A percentile compares a stretch with the other conserved stretches of the same genome.
These are phyloP conservation scores for Netelia fuscicornis DNA, from an alignment of 2,888 invertebrate species.

Conservation along the genomic window DNA sequence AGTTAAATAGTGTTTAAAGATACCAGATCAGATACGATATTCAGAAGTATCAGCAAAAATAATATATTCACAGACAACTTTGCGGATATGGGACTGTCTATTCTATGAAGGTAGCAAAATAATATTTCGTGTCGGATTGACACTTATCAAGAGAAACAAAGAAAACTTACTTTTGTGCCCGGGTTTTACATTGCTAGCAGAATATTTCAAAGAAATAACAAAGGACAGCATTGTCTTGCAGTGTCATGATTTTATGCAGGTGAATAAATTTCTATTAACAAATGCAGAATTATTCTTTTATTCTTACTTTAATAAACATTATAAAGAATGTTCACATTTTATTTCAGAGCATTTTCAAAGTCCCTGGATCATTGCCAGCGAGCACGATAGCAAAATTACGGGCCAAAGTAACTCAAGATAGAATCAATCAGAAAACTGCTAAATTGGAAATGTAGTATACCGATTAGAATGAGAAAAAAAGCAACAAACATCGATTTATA, in stretches of 20 bases:
- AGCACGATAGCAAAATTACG: slow-evolving; percentile 88
- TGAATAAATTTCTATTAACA: slow-evolving; percentile 80
- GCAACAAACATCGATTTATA: slow-evolving; percentile 40
- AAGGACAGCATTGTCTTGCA: slow-evolving; percentile 92
- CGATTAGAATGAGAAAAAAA: slow-evolving; percentile 33
- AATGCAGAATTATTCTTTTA: slow-evolving; percentile 2
- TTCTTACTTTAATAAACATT: slow-evolving; percentile 8
- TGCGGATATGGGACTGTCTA: slow-evolving; percentile 97
- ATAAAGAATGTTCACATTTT: slow-evolving; percentile 78
- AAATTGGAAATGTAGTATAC: slow-evolving; percentile 80
- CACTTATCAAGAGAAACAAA: slow-evolving; percentile 91
- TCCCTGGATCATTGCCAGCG: slow-evolving; percentile 91
- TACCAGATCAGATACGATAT: neutral
- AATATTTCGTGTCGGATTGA: slow-evolving; percentile 94
- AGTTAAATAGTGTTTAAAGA: slow-evolving; percentile 42
- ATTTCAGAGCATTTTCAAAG: slow-evolving; percentile 92
- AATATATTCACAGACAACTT: slow-evolving; percentile 89
- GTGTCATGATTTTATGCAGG: slow-evolving; percentile 96
- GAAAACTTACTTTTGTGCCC: slow-evolving; percentile 90
- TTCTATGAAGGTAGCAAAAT: slow-evolving; percentile 98
- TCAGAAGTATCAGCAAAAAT: slow-evolving; percentile 1
- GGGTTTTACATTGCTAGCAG: slow-evolving; percentile 93
- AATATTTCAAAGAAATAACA: slow-evolving; percentile 93
- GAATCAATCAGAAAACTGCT: slow-evolving; percentile 85
- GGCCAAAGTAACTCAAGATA: slow-evolving; percentile 86